A percentile compares a stretch with the other conserved stretches of the same genome.
phyloP scores from a whole-genome alignment of 1,140 invertebrate genomes.

The Drosophila sulfurigaster region DNA sequence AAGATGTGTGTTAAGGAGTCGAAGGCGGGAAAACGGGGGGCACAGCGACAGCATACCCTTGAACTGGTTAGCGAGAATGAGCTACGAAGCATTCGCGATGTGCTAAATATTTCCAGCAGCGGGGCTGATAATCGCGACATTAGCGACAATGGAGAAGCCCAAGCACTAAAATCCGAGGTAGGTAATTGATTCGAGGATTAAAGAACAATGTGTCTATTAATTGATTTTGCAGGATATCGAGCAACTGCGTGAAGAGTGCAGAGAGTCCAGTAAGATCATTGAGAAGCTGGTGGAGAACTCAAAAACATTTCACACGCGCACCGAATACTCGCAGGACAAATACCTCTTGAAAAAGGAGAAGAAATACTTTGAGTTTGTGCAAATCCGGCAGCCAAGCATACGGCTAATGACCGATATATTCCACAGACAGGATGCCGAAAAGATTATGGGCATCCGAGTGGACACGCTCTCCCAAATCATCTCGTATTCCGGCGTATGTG shows the following conservation, averaged over 20 bases:
- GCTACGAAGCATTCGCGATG: conserved; percentile 85
- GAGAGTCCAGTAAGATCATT: conserved; percentile 92
- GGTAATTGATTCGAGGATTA: neutral
- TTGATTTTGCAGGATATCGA: conserved; percentile 89
- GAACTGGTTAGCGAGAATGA: conserved; percentile 86
- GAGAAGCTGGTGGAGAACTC: conserved; percentile 95
- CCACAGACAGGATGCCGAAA: conserved; percentile 90
- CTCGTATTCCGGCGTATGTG: conserved; percentile 91
- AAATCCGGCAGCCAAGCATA: conserved; percentile 91
- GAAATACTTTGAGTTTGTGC: conserved; percentile 94
- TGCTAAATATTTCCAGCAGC: conserved; percentile 86
- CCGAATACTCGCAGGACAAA: conserved; percentile 96
- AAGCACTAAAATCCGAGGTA: conserved; percentile 90
- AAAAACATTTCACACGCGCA: conserved; percentile 93
- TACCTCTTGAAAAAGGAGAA: conserved; percentile 97
- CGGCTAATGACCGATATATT: conserved; percentile 92
- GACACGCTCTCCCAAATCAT: conserved; percentile 95
- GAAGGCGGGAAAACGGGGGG: conserved; percentile 61
- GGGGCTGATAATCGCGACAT: conserved; percentile 94
- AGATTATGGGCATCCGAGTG: conserved; percentile 92
- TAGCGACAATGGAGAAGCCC: conserved; percentile 93
- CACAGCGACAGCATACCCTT: conserved; percentile 87
- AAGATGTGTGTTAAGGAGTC: conserved; percentile 89
- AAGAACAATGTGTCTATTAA: neutral
- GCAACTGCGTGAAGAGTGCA: conserved; percentile 90